Evolutionary conservation across 2,113 vertebrate species (phyloP).

Genomic region (Parus major): DNA sequence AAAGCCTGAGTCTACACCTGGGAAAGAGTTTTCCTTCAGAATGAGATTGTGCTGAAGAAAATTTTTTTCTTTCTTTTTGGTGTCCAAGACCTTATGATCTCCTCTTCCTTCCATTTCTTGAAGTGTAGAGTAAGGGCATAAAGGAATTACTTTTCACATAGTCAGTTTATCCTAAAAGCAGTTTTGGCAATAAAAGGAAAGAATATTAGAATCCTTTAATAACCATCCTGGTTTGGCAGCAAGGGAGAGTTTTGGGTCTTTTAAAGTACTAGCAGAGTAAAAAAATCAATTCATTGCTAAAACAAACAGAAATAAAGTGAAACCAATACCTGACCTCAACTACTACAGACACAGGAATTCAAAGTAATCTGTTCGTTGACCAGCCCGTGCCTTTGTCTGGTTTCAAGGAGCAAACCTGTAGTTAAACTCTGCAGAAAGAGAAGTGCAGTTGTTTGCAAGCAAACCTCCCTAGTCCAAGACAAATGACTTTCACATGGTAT

Average conservation of each 20-base stretch:
- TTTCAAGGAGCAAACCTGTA: background rate
- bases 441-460: background rate
- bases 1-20: background rate
- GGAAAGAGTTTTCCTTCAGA: background rate
- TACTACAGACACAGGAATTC: background rate
- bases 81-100: background rate
- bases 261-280: background rate
- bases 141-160: background rate
- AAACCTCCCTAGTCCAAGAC: background rate
- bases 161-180: constrained; percentile 28
- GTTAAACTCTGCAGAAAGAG: background rate
- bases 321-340: background rate
- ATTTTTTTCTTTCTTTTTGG: background rate
- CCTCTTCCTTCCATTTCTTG: background rate
- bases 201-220: constrained; percentile 21
- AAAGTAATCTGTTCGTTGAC: background rate
- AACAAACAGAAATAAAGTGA: background rate
- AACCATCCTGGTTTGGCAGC: constrained; percentile 9
- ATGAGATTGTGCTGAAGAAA: background rate
- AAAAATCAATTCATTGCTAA: constrained; percentile 5
- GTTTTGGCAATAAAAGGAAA: constrained; percentile 2
- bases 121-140: background rate
- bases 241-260: background rate
- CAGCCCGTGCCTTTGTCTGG: background rate
- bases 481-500: background rate